Evolutionary conservation across 2,888 invertebrate species (phyloP), one percentile per base, ranked within the genome.

Genomic region (Napeogenes inachia): DNA sequence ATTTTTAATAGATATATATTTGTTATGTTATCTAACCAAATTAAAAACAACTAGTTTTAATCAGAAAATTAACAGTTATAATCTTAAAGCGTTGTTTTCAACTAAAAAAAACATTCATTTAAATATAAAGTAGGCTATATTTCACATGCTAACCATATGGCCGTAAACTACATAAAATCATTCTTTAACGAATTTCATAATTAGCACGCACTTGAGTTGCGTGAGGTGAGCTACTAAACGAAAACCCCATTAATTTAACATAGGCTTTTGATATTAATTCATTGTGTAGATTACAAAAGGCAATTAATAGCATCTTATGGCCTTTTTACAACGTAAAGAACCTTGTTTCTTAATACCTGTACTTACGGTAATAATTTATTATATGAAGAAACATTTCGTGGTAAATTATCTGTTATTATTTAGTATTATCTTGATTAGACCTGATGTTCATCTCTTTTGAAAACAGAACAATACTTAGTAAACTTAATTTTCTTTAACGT

Each of bases 171-270:
- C 45, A 32, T 47, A 46, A 42, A 46, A 13, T 33, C 46, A 53
- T 38, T 54, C n/a, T 45, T 33, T 57, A 57, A 60, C 58, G 46
- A 55, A 62, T 63, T 62, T 50, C 54, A 62, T 64, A 64, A 65
- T 66, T 66, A 60, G 64, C 64, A 60, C 59, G 64, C 58, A 63
- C 56, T 62, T 62, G 42, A 56, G 64, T 58, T 56, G 61, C 59
- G 59, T 57, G 53, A 30, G 47, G 38, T 10, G 32, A 45, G 10
- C 35, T 12, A 42, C 54, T 55, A 45, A 62, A 62, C 42, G 42
- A 42, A 58, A 42, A 35, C 35, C 35, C n/a, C 45, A 45, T 45
- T 61, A 60, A 50, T 13, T 13, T 57, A 57, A 54, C 46, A 57
- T 47, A 46, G 33, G 53, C 59, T 60, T 62, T 62, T 56, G 53